Conservation (phyloP, 2,888 invertebrate species). For the Drosophila mimica region DNA sequence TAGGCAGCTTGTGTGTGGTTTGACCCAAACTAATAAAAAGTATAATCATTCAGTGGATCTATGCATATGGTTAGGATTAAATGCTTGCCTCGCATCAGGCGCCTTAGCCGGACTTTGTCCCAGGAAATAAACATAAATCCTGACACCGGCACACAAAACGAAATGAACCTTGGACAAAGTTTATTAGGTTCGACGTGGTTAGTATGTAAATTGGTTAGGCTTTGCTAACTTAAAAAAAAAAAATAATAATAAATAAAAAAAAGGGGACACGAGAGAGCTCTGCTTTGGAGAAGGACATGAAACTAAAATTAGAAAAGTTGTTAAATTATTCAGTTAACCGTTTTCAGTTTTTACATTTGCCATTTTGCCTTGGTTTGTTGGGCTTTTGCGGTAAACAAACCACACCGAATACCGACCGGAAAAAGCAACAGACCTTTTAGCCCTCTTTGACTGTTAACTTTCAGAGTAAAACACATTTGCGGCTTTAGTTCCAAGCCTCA, state of each 20-base stretch:
- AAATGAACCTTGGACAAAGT: slow-evolving; percentile 69
- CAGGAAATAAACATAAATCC: slow-evolving; percentile 12
- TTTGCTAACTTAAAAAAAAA: neutral
- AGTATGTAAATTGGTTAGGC: slow-evolving; percentile 65
- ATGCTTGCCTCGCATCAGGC: slow-evolving; percentile 63
- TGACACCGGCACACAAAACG: slow-evolving; percentile 14
- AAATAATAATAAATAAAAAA: neutral
- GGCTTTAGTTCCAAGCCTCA: slow-evolving; percentile 29
- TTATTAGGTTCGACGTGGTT: slow-evolving; percentile 66
- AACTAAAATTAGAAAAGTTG: slow-evolving; percentile 77
- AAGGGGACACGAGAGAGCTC: slow-evolving; percentile 13
- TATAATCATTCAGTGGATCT: slow-evolving; percentile 61
- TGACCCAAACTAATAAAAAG: slow-evolving; percentile 78
- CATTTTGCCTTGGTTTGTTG: slow-evolving; percentile 3
- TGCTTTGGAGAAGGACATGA: slow-evolving; percentile 45
- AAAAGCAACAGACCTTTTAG: slow-evolving; percentile 60
- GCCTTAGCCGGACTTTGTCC: slow-evolving; percentile 41
- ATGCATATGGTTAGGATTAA: slow-evolving; percentile 64
- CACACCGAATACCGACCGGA: slow-evolving; percentile 26
- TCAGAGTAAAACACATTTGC: slow-evolving; percentile 41
- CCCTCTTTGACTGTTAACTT: slow-evolving; percentile 52
- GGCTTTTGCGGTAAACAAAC: slow-evolving; percentile 32
- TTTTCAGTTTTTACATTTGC: slow-evolving; percentile 29
- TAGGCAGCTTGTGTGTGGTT: slow-evolving; percentile 58
- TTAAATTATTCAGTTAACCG: slow-evolving; percentile 74